These are phyloP conservation scores for Zoroaster sp. DNA, from an alignment of 53 echinoderm and acorn worm genomes.

Conservation along the genomic window DNA sequence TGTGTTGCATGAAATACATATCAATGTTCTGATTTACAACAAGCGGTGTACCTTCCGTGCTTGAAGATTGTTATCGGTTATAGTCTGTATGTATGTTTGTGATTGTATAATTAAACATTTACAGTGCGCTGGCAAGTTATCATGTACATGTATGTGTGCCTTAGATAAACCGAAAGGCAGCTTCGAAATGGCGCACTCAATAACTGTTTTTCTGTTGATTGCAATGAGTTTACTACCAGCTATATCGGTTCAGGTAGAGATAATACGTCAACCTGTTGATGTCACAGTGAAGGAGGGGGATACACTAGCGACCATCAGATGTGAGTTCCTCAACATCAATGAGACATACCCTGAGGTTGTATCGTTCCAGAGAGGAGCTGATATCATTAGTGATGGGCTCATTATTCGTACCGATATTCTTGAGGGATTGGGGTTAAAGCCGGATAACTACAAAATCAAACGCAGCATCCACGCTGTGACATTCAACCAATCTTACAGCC, in stretches of 20 bases:
- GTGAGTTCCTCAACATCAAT: neutral
- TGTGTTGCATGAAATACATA: neutral
- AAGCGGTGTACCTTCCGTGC: no score
- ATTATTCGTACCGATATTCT: neutral
- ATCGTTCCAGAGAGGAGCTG: neutral
- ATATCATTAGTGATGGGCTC: constrained; percentile 10
- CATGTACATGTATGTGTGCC: neutral
- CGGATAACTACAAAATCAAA: neutral
- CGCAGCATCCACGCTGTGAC: neutral
- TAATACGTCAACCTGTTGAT: neutral
- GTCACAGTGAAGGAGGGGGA: constrained; percentile 13
- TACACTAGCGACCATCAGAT: neutral
- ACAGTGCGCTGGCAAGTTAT: no score
- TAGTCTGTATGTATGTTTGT: no score
- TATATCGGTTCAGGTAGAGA: neutral
- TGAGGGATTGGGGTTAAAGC: neutral
- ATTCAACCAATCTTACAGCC: neutral
- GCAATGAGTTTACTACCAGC: neutral
- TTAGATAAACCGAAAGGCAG: neutral
- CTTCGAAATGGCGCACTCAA: constrained; percentile 1
- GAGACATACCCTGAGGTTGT: neutral
- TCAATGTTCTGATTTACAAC: neutral
- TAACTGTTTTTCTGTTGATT: neutral
- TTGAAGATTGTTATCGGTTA: no score
- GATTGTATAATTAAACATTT: no score